A percentile compares a stretch with the other conserved stretches of the same genome.
These are phyloP conservation scores for Heptranchias perlo DNA, from an alignment of 2,113 vertebrate genomes.

Conservation along the genomic window DNA sequence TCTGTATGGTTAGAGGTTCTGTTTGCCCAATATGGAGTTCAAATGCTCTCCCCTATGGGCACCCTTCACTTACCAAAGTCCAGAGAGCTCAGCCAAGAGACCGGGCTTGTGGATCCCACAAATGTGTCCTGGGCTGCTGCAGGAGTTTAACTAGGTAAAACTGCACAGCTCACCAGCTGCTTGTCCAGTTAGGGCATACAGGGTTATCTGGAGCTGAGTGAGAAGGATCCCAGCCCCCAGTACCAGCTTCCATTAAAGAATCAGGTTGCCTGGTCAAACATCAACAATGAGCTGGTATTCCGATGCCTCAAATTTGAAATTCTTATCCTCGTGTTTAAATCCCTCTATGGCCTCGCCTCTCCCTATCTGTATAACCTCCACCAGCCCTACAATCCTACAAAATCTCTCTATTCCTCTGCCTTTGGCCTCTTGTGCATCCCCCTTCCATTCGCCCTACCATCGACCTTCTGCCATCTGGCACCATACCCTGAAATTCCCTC, in stretches of 20 bases:
- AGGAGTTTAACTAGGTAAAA: neutral
- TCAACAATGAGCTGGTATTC: neutral
- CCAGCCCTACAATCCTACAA: neutral
- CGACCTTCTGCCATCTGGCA: too few species aligned
- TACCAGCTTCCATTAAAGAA: neutral
- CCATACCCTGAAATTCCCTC: neutral
- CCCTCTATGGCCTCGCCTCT: neutral
- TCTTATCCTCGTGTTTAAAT: neutral
- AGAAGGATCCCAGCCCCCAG: neutral
- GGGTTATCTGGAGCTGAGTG: neutral
- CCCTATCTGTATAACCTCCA: neutral
- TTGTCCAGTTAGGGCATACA: neutral
- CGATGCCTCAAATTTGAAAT: neutral
- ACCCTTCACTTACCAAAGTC: neutral
- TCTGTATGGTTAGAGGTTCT: neutral
- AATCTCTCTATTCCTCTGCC: neutral
- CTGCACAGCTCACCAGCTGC: neutral
- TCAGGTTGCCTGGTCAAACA: neutral
- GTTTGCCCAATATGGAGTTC: neutral
- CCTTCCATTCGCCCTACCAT: neutral
- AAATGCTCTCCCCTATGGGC: neutral
- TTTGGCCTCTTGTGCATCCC: neutral
- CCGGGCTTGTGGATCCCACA: neutral
- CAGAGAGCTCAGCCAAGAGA: neutral
- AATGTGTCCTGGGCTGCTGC: neutral